phyloP scores from a whole-genome alignment of 2,797 vertebrate genomes.

The Hypotaenidia okinawae region DNA sequence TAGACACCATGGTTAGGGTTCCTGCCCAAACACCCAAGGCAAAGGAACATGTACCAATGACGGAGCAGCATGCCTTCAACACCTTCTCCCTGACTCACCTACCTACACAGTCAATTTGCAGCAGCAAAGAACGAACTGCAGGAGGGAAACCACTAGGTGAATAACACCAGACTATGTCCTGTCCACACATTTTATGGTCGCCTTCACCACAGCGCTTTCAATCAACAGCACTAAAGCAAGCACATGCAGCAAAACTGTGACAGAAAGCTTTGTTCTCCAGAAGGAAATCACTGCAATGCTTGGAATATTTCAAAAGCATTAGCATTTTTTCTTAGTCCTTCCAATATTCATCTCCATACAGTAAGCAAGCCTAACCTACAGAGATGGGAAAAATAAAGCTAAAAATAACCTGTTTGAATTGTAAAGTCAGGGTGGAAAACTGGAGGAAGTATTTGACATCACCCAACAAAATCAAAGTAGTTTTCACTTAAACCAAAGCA shows the following conservation, averaged over 20 bases:
- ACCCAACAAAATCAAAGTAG: not conserved
- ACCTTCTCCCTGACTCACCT: not conserved
- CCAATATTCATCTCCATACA: not conserved
- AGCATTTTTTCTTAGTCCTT: not conserved
- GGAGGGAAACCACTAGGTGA: not conserved
- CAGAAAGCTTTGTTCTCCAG: not conserved
- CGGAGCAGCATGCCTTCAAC: not conserved
- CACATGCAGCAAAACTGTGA: not conserved
- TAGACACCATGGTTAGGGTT: not conserved
- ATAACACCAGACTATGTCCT: not conserved
- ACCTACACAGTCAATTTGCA: not conserved
- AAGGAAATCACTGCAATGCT: not conserved
- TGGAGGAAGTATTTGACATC: not conserved
- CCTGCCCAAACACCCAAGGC: not conserved
- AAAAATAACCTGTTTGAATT: slow-evolving; percentile 7
- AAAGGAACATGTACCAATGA: not conserved
- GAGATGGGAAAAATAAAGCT: not conserved
- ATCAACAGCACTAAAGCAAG: not conserved
- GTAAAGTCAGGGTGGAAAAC: not conserved
- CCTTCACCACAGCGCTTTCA: not conserved
- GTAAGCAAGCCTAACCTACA: not conserved
- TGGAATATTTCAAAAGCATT: not conserved
- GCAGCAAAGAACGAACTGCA: not conserved
- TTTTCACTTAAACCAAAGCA: not conserved
- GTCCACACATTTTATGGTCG: not conserved